Base-by-base conservation (phyloP, 1,140 invertebrate species). In the Heliconius melpomene region DNA sequence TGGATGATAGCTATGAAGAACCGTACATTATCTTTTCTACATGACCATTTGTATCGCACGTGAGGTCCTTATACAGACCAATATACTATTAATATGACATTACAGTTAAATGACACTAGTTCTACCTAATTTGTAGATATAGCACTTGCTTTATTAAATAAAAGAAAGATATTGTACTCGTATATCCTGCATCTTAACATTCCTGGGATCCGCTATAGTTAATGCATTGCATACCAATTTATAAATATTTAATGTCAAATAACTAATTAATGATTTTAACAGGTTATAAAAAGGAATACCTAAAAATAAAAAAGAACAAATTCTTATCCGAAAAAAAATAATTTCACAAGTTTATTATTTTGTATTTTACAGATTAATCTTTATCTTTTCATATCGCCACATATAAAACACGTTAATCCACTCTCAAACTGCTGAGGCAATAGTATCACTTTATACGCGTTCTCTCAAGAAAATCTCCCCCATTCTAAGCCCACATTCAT, bases 51-150 rank as follows among this genome's bases (percentile, higher is more conserved):
- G 50, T 50, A 74, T 74, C 20, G 72, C 38, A 74, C 23, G 40
- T 74, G n/a, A n/a, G 20, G 20, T 50, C 72, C 72, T 50, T 78
- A 78, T 78, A 72, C 52, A 50, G 70, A 57, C 20, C 70, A 74
- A 73, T 72, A 78, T 60, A 78, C n/a, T 40, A 73, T 78, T 16
- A 26, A 29, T 73, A 60, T 66, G 13, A 36, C 29, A 38, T 2
- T 54, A 46, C 50, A 52, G 29, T 72, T 77, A 78, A 57, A 73
- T 40, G 29, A 73, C 29, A 26, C 60, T 78, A 13, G 71, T 70
- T 52, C 26, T 29, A 52, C 60, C 38, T 77, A 77, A 77, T 54
- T 77, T 50, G 74, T 52, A 57, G 20, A 29, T 54, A 70, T 5
- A 36, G 18, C 26, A 52, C 20, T 71, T 32, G 29, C 38, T 78